phyloP scores from a whole-genome alignment of 2,888 invertebrate genomes.

The Sesamia inferens region DNA sequence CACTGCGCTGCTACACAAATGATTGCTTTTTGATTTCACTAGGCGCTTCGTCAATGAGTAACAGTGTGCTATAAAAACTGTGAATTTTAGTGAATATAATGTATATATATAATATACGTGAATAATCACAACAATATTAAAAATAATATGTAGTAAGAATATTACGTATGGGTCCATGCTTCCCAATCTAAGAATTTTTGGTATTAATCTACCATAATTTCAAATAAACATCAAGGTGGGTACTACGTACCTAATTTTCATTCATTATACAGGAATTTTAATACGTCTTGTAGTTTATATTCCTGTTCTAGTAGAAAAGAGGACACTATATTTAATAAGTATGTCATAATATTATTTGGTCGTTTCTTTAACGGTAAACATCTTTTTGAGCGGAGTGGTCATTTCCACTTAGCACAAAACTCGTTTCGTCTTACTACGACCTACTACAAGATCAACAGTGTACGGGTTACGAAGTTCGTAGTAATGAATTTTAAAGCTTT shows the following conservation, averaged over 20 bases:
- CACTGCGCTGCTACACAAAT: constrained; percentile 8
- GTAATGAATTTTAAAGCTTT: constrained; percentile 26
- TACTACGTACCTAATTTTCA: background rate
- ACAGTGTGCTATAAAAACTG: background rate
- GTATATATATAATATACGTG: no score
- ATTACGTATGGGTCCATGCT: no score
- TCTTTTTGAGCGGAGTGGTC: constrained; percentile 80
- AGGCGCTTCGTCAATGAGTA: constrained; percentile 40
- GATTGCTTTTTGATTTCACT: constrained; percentile 45
- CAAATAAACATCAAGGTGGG: background rate
- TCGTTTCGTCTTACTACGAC: constrained; percentile 86
- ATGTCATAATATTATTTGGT: constrained; percentile 74
- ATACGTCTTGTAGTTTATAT: background rate
- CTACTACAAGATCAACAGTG: constrained; percentile 82
- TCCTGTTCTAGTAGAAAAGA: constrained; percentile 15
- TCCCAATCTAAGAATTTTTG: background rate
- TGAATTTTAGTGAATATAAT: background rate
- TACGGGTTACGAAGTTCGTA: constrained; percentile 28
- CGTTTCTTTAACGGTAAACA: constrained; percentile 81
- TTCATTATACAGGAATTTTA: background rate
- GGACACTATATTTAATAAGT: constrained; percentile 33
- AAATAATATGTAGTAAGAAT: no score
- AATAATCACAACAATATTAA: no score
- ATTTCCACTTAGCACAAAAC: constrained; percentile 83
- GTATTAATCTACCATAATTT: background rate